Evolutionary conservation across 1,140 invertebrate species (phyloP).

Genomic region (Lasaia peninsularis): DNA sequence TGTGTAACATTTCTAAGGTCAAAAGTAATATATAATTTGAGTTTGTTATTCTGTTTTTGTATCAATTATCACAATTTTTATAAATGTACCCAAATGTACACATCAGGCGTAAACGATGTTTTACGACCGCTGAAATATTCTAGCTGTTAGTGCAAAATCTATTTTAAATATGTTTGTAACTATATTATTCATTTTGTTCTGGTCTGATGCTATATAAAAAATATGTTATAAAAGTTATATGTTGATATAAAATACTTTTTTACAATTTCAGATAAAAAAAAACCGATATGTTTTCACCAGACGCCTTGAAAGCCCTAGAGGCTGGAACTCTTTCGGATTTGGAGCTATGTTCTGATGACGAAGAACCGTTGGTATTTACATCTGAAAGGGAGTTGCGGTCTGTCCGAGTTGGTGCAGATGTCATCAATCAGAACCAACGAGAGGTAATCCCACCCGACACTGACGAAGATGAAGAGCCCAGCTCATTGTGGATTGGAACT

Average conservation of each 20-base stretch:
- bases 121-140: conserved; percentile 21
- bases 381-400: conserved; percentile 28
- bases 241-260: conserved; percentile 14
- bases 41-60: conserved; percentile 31
- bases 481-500: conserved; percentile 30
- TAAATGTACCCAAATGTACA: conserved; percentile 37
- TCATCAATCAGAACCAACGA: conserved; percentile 49
- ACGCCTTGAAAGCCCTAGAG: conserved; percentile 24
- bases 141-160: conserved; percentile 20
- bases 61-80: conserved; percentile 32
- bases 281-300: conserved; percentile 31
- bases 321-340: conserved; percentile 28
- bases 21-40: conserved; percentile 30
- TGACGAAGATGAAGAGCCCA: conserved; percentile 34
- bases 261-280: conserved; percentile 34
- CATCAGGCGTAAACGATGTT: conserved; percentile 29
- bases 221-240: conserved; percentile 17
- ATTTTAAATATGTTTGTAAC: conserved; percentile 24
- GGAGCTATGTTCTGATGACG: conserved; percentile 32
- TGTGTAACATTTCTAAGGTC: conserved; percentile 34
- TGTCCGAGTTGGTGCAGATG: conserved; percentile 35
- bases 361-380: conserved; percentile 24
- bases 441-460: conserved; percentile 27
- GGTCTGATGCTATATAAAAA: conserved; percentile 19
- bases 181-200: conserved; percentile 18